Base-by-base conservation (phyloP, 2,888 invertebrate species). In the Willowsia nigromaculata region DNA sequence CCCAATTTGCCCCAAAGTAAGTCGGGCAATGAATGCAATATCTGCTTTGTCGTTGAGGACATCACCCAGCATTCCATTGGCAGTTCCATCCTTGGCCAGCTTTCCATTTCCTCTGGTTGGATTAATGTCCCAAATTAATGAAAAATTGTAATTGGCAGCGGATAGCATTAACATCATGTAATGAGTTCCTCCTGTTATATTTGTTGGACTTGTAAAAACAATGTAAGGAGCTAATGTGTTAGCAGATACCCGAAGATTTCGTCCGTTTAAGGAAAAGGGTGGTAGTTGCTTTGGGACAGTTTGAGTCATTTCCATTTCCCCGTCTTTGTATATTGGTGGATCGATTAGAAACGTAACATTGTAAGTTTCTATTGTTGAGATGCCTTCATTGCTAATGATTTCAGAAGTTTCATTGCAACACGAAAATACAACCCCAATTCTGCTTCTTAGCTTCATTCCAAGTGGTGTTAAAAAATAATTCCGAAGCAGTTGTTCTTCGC, bases 141-240 rank as follows among this genome's bases (percentile, higher is more conserved):
- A 76, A n/a, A 91, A 91, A 56, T 91, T 91, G 71, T 89, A 89
- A 4, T 30, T 30, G 27, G 18, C 1, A 11, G 89, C 56, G 13
- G 87, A 87, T 33, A 37, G 11, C n/a, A 15, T 87, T 9, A 91
- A 25, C 81, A 91, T 90, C 78, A 56, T 82, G 74, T 90, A 91
- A 33, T 91, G 90, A 18, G 91, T 91, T 27, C 91, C 91, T n/a
- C 90, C 91, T 0, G 37, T 84, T 15, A 83, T 84, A 18, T 56
- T 25, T 0, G 47, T 47, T 4, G 59, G 13, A 18, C 43, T 65
- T n/a, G 40, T 18, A 15, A 33, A 81, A 65, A 91, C 65, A 33
- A 91, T 91, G 33, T 84, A 91, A 7, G 91, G 91, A 13, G 84
- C 33, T 4, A 91, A 53, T 7, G 91, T 90, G 62, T 91, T 91